Conservation (phyloP, 2,888 invertebrate species). For the Halocaridina rubra region DNA sequence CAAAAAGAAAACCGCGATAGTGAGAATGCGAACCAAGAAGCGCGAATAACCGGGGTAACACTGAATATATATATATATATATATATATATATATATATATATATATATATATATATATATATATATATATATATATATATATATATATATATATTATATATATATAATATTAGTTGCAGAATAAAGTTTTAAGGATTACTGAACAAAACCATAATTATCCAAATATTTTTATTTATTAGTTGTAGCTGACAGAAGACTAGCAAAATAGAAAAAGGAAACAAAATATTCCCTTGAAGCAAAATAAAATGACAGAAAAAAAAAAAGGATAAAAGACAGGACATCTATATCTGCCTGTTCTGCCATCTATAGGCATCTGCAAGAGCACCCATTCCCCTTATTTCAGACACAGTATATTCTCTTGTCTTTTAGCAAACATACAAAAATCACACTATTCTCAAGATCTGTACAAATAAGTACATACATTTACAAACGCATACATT, state of each 20-base stretch:
- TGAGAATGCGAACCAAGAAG: no score
- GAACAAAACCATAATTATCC: no score
- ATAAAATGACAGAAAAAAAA: background rate
- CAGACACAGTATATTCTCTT: conserved; percentile 10
- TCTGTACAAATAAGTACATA: conserved; percentile 59
- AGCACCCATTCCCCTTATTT: background rate
- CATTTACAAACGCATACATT: conserved; percentile 40
- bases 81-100: background rate
- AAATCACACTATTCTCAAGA: conserved; percentile 32
- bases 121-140: background rate
- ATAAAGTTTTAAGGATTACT: no score
- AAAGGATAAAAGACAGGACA: background rate
- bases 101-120: background rate
- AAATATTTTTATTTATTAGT: background rate
- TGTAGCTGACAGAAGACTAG: background rate
- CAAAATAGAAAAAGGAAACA: background rate
- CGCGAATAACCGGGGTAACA: no score
- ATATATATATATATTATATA: background rate
- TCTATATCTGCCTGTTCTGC: background rate
- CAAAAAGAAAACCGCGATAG: no score
- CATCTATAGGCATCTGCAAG: background rate
- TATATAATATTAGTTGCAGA: no score
- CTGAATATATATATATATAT: no score
- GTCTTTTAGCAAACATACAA: conserved; percentile 53
- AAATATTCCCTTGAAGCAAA: background rate